Evolutionary conservation across 1,140 invertebrate genomes (phyloP).

Genomic region (Zaprionus ornatus): DNA sequence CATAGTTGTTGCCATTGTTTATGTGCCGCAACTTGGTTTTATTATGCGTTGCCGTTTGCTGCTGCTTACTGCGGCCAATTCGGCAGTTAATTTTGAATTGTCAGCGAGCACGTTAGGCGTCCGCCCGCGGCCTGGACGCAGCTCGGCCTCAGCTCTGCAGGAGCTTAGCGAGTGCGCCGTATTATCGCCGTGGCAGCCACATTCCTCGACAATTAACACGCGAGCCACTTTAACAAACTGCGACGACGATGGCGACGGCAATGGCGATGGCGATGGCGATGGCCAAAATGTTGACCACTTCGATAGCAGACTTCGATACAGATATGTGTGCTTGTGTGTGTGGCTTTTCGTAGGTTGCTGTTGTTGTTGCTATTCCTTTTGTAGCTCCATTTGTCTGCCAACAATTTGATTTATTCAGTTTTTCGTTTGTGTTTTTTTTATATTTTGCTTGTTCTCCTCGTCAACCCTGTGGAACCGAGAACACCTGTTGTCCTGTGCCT

Average conservation of each 20-base stretch:
- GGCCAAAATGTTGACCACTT: constrained; percentile 60
- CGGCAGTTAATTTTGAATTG: constrained; percentile 79
- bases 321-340: constrained; percentile 22
- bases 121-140: constrained; percentile 5
- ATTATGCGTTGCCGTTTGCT: constrained; percentile 58
- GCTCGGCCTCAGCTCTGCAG: constrained; percentile 10
- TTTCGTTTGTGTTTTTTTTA: constrained; percentile 14
- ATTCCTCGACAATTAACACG: constrained; percentile 81
- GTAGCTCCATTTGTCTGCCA: constrained; percentile 56
- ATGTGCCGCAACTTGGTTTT: constrained; percentile 49
- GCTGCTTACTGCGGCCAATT: constrained; percentile 57
- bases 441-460: constrained; percentile 26
- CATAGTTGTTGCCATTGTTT: constrained; percentile 42
- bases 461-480: constrained; percentile 64
- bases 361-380: constrained; percentile 24
- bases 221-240: constrained; percentile 77
- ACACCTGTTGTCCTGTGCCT: constrained; percentile 68
- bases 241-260: constrained; percentile 40
- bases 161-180: constrained; percentile 45
- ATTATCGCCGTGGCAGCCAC: constrained; percentile 77
- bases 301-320: constrained; percentile 72
- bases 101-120: constrained; percentile 73
- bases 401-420: constrained; percentile 71
- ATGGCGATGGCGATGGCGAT: constrained; percentile 25
- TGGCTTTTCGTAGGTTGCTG: neutral